Evolutionary conservation across 2,888 invertebrate species (phyloP), one percentile per base, ranked within the genome.

Genomic region (Caenorhabditis japonica): DNA sequence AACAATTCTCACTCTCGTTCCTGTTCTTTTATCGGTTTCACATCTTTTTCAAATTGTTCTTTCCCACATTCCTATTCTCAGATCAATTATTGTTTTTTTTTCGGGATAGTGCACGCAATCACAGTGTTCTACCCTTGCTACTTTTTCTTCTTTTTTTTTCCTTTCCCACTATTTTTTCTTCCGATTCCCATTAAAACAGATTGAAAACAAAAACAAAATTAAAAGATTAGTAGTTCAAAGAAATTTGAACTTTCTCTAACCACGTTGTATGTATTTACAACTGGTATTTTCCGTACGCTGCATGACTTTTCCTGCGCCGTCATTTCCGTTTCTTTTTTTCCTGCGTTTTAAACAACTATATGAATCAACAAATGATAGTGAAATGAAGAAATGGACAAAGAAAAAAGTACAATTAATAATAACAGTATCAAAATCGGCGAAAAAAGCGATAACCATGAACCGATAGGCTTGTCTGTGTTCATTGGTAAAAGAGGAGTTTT

Each of bases 291-390:
- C n/a, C n/a, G n/a, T n/a, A n/a, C n/a, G n/a, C n/a, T n/a, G n/a
- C 10, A 13, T 30, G 19, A 19, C 44, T 21, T 44, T 44, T 39
- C n/a, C n/a, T n/a, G n/a, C 23, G 23, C 38, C 38, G 30, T 36
- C 25, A 30, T 25, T 55, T 27, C 13, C 3, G 7, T 1, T 4
- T 47, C 33, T 46, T 38, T 47, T 34, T 41, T 38, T 38, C 43
- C 44, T 44, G 23, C 21, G 21, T 17, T 21, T 34, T 21, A 12
- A 17, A 17, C 38, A 44, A 56, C 17, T 17, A 44, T 43, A 56
- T 34, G 46, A 56, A 49, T 49, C 34, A 55, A 41, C 41, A 41
- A 55, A 55, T 55, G 56, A 56, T 56, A 56, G 56, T 44, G 44
- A 44, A 56, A 56, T 34, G 33, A 33, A 12, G 33, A 33, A 33